A percentile compares a stretch with the other conserved stretches of the same genome.
These are phyloP conservation scores for Doryteuthis pealeii DNA, from an alignment of 1,140 invertebrate genomes.

Conservation along the genomic window DNA sequence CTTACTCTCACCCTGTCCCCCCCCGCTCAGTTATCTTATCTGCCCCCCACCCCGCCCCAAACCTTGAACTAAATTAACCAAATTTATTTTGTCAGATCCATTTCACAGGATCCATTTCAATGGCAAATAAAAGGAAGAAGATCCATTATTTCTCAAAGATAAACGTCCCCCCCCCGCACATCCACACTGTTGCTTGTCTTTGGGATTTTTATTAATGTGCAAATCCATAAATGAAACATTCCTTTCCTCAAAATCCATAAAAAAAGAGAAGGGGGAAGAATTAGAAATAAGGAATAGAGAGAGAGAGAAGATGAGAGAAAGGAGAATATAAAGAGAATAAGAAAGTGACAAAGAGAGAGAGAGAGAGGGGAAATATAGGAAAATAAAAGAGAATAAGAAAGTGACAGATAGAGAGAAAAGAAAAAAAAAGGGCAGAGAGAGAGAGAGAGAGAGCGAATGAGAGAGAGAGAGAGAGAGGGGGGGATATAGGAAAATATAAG, in stretches of 20 bases:
- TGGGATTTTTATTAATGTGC: too few species aligned
- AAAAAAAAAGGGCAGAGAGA: not conserved
- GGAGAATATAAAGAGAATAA: not conserved
- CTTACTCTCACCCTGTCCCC: not conserved
- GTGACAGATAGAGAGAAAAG: not conserved
- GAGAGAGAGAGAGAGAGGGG: not conserved
- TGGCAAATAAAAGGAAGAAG: too few species aligned
- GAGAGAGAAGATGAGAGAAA: not conserved
- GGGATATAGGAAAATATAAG: not conserved
- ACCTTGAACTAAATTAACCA: too few species aligned
- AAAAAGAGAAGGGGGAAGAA: not conserved
- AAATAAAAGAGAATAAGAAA: not conserved
- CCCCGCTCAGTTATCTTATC: not conserved
- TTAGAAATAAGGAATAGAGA: not conserved
- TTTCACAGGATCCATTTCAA: too few species aligned
- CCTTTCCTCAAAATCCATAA: too few species aligned
- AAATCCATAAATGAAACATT: too few species aligned
- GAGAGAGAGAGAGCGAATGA: not conserved
- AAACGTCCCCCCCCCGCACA: too few species aligned
- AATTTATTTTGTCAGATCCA: too few species aligned
- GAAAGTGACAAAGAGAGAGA: not conserved
- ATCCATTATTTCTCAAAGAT: too few species aligned
- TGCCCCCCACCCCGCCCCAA: not conserved
- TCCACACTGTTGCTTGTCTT: too few species aligned
- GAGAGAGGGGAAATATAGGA: not conserved